Evolutionary conservation across 2,888 invertebrate genomes (phyloP), one percentile per base, ranked within the genome.

Genomic region (Agonopterix heracliana): DNA sequence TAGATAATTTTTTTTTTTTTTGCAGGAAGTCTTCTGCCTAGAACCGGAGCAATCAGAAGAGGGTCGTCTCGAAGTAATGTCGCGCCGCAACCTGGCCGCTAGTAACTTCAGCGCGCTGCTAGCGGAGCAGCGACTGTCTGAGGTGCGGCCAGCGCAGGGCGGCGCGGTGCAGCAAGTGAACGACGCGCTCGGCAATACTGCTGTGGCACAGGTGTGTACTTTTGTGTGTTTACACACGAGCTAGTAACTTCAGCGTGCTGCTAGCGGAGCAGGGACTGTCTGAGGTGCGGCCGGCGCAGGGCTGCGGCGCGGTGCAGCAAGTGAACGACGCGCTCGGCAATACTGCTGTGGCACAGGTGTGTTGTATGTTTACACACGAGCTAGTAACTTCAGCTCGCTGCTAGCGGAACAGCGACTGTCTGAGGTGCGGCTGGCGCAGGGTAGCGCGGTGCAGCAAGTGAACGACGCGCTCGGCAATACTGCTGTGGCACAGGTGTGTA

Each of bases 21-120:
- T 50, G 41, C 55, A 88, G 88, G 88, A 88, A 51, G 75, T 88
- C 46, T 88, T 82, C 66, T 73, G 80, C 46, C 64, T 88, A 41
- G 85, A 86, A 46, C 79, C 78, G 0, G 79, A 81, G 43, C 60
- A 66, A 1, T 60, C 64, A 0, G 61, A 71, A 1, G 66, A 69
- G 5, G 63, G 60, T 13, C 61, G 60, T 0, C 56, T 86, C 1
- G 86, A 88, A 57, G 74, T 76, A 46, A 66, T 87, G 57, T 74
- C 81, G 0, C 70, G 72, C 5, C 71, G 75, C 14, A 78, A 69
- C 50, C 50, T 75, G 41, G 84, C 84, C 0, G 50, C 66, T 0
- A 76, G 81, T 0, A 78, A 77, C 56, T 89, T 85, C 63, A 70
- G 87, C 44, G 75, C 81, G 34, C 55, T 89, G 47, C 46, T 89